Conservation (phyloP, 2,888 invertebrate species). For the Unio delphinus region DNA sequence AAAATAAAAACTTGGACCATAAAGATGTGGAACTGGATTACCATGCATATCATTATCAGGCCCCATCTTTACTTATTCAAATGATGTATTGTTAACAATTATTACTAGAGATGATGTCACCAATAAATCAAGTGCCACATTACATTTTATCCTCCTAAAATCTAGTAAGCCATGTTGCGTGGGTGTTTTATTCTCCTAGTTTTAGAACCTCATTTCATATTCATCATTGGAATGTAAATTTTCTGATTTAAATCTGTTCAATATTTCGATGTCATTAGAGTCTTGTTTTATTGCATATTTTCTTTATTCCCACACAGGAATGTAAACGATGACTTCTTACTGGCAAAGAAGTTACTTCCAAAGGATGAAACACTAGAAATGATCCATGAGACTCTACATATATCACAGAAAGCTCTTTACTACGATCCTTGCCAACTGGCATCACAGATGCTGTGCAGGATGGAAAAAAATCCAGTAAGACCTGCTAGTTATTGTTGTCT, state of each 20-base stretch:
- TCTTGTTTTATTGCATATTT: not conserved
- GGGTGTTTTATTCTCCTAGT: not conserved
- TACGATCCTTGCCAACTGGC: conserved; percentile 36
- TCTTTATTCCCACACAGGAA: conserved; percentile 25
- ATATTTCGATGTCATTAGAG: not conserved
- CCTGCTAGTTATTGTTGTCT: too few relatives aligned
- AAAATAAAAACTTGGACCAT: too few relatives aligned
- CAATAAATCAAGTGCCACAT: too few relatives aligned
- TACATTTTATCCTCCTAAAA: too few relatives aligned
- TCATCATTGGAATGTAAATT: not conserved
- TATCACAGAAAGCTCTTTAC: conserved; percentile 50
- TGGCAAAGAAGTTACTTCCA: conserved; percentile 33
- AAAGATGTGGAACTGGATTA: too few relatives aligned
- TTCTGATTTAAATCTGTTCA: not conserved
- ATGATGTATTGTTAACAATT: too few relatives aligned
- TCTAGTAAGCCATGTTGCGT: too few relatives aligned
- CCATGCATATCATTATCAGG: too few relatives aligned
- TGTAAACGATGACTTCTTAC: conserved; percentile 44
- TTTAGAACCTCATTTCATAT: not conserved
- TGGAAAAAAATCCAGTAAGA: conserved; percentile 24
- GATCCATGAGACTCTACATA: conserved; percentile 44
- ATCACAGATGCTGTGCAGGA: conserved; percentile 39
- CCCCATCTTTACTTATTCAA: too few relatives aligned
- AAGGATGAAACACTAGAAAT: conserved; percentile 38
- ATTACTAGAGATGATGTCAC: too few relatives aligned